Evolutionary conservation across 2,113 vertebrate genomes (phyloP).

Genomic region (Tupaia chinensis): DNA sequence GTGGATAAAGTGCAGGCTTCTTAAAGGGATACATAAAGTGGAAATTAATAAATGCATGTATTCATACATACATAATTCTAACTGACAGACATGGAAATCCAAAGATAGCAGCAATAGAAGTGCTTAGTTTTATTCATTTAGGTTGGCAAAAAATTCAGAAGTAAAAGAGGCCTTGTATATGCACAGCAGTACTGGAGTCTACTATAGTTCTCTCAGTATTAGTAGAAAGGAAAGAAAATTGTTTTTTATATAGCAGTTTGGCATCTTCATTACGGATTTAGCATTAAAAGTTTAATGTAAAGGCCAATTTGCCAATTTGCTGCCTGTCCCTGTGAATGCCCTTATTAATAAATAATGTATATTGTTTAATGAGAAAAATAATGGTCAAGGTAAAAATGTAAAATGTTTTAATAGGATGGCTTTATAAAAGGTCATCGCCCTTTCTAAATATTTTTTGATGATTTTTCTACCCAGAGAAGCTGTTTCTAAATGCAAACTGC

Average conservation of each 20-base stretch:
- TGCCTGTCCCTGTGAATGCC: constrained; percentile 76
- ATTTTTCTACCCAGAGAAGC: constrained; percentile 67
- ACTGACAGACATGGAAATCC: neutral
- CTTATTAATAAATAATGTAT: constrained; percentile 86
- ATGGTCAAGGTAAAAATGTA: constrained; percentile 83
- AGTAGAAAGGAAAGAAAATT: constrained; percentile 37
- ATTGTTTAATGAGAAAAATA: constrained; percentile 84
- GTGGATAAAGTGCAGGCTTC: neutral
- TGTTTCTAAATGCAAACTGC: constrained; percentile 55
- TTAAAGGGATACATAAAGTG: neutral
- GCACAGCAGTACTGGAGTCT: neutral
- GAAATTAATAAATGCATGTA: neutral
- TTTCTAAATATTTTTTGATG: constrained; percentile 82
- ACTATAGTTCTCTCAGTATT: neutral
- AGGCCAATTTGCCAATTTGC: constrained; percentile 81
- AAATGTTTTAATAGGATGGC: constrained; percentile 83
- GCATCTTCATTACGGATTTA: constrained; percentile 73
- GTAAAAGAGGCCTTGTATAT: neutral
- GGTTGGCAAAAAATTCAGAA: constrained; percentile 30
- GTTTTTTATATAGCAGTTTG: constrained; percentile 62
- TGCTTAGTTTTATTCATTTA: neutral
- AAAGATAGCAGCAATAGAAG: neutral
- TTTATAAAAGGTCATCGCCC: constrained; percentile 82
- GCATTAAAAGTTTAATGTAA: constrained; percentile 82
- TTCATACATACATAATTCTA: neutral